Base-by-base conservation (phyloP, 2,797 vertebrate species). In the Florisuga fusca region DNA sequence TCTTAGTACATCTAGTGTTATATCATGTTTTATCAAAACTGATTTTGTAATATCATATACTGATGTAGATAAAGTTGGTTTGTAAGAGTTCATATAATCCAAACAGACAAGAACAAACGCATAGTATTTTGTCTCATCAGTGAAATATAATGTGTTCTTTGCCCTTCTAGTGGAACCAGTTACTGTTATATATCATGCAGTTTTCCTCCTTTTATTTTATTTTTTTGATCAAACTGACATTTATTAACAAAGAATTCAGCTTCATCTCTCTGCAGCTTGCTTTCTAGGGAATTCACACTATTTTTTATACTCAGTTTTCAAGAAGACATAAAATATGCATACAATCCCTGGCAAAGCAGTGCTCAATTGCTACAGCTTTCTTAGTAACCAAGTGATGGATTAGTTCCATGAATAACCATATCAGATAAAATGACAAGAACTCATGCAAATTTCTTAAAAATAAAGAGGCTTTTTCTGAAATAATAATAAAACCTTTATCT, bases 351-450 rank as follows among this genome's bases (percentile, higher is more conserved):
- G 43, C 12, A 94, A 95, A 94, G 63, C 36, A 77, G 18, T 48
- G 54, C 62, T 91, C 59, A 73, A 22, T 33, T 91, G 71, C n/a
- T 81, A 90, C 83, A 92, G 29, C 78, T 87, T 14, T 80, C 88
- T 88, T 89, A 55, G 41, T 64, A 71, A 67, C 38, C 26, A 91
- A 63, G 36, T 91, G 92, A 94, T 92, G 57, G 31, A 95, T 90
- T 94, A 71, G 48, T 31, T 88, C 59, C 26, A 57, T 72, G 74
- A 64, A 93, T 43, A 89, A 92, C 14, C 14, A 51, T 82, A 89
- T 92, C 61, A 87, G 84, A 92, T 89, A 68, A 89, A 95, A 92
- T 74, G 48, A 74, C 61, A 87, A 64, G 61, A 89, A 76, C 9
- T 71, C 58, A 68, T 59, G 36, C 51, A 92, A 84, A 38, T 95